phyloP scores from a whole-genome alignment of 2,113 vertebrate species.

The Nanger granti region DNA sequence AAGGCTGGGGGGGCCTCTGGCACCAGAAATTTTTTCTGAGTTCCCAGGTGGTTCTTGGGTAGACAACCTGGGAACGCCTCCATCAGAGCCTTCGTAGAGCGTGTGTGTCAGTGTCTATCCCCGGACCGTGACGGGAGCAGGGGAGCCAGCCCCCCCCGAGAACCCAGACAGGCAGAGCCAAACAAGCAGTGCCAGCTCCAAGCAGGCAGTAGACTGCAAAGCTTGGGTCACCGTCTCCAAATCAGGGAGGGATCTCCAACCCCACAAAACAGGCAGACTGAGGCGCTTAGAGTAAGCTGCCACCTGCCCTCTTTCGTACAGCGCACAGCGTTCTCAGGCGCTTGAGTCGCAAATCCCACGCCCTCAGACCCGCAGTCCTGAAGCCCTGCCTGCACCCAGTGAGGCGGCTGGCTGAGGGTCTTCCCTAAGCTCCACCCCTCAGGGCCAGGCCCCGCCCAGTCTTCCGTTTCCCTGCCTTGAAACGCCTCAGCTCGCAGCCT shows the following conservation, averaged over 20 bases:
- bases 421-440: not conserved
- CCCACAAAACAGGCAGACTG: not conserved
- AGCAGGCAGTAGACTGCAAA: not conserved
- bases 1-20: not conserved
- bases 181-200: not conserved
- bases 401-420: not conserved
- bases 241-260: not conserved
- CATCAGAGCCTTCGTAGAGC: not conserved
- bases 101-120: not conserved
- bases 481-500: not conserved
- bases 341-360: not conserved
- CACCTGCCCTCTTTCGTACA: not conserved
- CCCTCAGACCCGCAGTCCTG: not conserved
- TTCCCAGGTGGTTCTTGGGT: not conserved
- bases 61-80: not conserved
- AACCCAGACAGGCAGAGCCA: not conserved
- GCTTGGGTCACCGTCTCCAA: not conserved
- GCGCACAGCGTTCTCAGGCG: not conserved
- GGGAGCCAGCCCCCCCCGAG: not conserved
- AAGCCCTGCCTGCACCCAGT: not conserved
- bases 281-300: not conserved
- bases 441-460: accelerated
- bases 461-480: not conserved
- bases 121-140: not conserved
- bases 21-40: not conserved